Evolutionary conservation across 2,888 invertebrate species (phyloP), one percentile per base, ranked within the genome.

Genomic region (Pristionchus arcanus): DNA sequence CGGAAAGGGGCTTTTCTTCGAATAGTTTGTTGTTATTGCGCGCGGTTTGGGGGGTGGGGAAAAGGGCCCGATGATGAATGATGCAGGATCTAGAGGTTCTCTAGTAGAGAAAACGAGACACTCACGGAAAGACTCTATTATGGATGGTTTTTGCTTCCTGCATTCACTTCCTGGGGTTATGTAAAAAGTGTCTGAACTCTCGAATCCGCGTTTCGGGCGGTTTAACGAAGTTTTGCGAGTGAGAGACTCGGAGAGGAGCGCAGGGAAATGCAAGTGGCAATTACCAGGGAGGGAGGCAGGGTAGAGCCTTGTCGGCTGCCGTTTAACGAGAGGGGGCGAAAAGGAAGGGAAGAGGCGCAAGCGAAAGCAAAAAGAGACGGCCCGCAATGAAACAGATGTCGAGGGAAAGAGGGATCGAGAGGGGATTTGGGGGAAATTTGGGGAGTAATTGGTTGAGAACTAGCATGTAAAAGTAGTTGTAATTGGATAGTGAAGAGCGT

Each of bases 281-380:
- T 59, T 49, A 83, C 28, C 53, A 21, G 53, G 21, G 86, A 81
- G 53, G 31, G 63, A 53, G 28, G 85, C 15, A 53, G 28, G 21
- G 16, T 15, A 83, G 16, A 37, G 74, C 34, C 68, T n/a, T 31
- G 68, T 31, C 31, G 68, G 21, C 63, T 21, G 74, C 37, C 42
- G 74, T 74, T 74, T 74, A 74, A 74, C 74, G 74, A 74, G 74
- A 68, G 68, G 42, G 42, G 42, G 31, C 68, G 68, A 68, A 68
- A 68, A 68, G 31, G 16, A 68, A 25, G 68, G 28, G 37, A 37
- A 71, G 71, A 66, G 66, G 28, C 66, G 25, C 19, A 59, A 66
- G 28, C 66, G 66, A n/a, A 68, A 28, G 25, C 19, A 74, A 42
- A 42, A 37, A 34, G 9, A 63, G 63, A 21, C 7, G 9, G 13